phyloP scores from a whole-genome alignment of 2,113 vertebrate species.

The Leptosomus discolor region DNA sequence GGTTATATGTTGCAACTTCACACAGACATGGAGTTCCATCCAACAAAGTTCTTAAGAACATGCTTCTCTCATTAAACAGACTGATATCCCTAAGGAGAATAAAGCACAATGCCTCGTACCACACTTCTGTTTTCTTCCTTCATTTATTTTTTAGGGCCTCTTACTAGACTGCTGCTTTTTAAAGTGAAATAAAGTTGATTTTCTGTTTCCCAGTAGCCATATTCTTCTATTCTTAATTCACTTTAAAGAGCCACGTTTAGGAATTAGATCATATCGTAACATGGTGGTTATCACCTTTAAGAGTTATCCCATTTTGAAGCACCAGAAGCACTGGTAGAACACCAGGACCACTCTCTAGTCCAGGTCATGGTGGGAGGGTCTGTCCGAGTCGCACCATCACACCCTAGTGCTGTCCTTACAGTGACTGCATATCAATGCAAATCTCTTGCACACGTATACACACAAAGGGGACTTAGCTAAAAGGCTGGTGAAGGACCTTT shows the following conservation, averaged over 20 bases:
- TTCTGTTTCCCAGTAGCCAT: neutral
- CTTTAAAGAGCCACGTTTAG: neutral
- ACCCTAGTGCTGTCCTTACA: neutral
- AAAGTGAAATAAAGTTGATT: neutral
- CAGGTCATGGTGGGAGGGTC: fast-evolving
- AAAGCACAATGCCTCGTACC: neutral
- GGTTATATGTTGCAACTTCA: neutral
- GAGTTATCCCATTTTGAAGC: neutral
- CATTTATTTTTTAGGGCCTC: neutral
- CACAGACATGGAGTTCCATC: neutral
- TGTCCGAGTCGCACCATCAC: neutral
- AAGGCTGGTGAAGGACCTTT: neutral
- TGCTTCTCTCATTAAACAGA: neutral
- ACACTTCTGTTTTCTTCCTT: neutral
- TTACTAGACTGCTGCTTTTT: neutral
- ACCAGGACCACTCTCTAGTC: neutral
- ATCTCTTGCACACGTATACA: neutral
- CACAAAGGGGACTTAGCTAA: neutral
- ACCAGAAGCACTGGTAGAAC: neutral
- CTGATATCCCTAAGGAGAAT: neutral
- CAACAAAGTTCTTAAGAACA: neutral
- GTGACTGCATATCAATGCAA: neutral
- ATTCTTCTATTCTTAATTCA: neutral
- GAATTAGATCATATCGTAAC: neutral
- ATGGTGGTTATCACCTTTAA: neutral